Evolutionary conservation across 2,888 invertebrate species (phyloP).

Genomic region (Microplitis manilae): DNA sequence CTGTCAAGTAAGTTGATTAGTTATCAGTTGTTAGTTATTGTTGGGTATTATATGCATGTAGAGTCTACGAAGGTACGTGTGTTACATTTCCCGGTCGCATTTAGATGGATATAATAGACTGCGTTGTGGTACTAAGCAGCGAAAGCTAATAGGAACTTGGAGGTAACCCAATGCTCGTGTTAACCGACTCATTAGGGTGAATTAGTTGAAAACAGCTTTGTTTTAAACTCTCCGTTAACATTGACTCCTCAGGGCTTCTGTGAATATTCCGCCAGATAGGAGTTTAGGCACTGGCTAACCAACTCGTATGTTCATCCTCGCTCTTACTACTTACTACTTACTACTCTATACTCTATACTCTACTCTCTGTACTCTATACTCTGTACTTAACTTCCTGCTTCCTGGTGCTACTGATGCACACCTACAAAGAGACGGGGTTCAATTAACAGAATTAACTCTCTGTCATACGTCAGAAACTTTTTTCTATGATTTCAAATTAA

Average conservation of each 20-base stretch:
- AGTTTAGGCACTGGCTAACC: neutral
- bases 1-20: too few relatives aligned
- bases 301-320: neutral
- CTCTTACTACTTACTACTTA: neutral
- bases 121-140: constrained; percentile 33
- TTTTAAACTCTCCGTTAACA: constrained; percentile 40
- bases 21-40: neutral
- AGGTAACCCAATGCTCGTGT: constrained; percentile 50
- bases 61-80: neutral
- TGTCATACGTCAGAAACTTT: too few relatives aligned
- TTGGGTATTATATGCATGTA: neutral
- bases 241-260: constrained; percentile 35
- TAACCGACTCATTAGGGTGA: constrained; percentile 52
- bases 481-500: too few relatives aligned
- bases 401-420: too few relatives aligned
- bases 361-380: neutral
- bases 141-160: constrained; percentile 47
- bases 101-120: constrained; percentile 24
- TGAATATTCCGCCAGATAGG: neutral
- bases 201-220: constrained; percentile 52
- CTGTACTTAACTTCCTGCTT: neutral
- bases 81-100: constrained; percentile 6
- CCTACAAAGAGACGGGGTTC: too few relatives aligned
- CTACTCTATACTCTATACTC: neutral
- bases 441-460: too few relatives aligned